Percentiles rank a stretch among this genome's conserved stretches.
Conservation (phyloP, 2,888 invertebrate species). For the Agrochola circellaris region DNA sequence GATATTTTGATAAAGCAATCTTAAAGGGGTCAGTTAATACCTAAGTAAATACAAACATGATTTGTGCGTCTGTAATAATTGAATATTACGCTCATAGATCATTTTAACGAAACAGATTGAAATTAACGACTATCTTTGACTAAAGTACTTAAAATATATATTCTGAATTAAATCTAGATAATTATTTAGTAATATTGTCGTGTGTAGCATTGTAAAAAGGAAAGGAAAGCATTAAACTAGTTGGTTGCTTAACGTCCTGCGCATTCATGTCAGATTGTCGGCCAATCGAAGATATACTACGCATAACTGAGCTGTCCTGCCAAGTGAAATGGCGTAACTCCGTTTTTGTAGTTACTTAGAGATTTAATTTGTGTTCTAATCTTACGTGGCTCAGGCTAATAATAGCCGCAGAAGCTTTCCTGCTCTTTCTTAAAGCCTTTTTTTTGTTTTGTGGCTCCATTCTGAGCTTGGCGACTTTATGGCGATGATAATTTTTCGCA, state of each 20-base stretch:
- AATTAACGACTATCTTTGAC: conserved; percentile 10
- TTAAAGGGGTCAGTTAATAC: not conserved
- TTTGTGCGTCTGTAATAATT: not conserved
- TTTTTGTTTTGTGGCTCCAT: not conserved
- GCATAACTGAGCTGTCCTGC: not conserved
- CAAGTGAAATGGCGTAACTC: conserved; percentile 1
- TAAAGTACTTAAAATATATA: not conserved
- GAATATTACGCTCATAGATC: conserved; percentile 16
- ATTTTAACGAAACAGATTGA: not conserved
- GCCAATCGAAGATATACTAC: conserved; percentile 20
- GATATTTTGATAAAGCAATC: conserved; percentile 8
- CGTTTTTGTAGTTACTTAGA: not conserved
- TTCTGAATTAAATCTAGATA: not conserved
- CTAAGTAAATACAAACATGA: not conserved
- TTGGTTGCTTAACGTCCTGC: conserved; percentile 34
- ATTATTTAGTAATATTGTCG: conserved; percentile 16
- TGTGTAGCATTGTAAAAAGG: conserved; percentile 26
- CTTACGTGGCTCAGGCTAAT: not conserved
- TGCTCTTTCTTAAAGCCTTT: not conserved
- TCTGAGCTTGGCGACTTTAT: not conserved
- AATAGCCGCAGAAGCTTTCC: not conserved
- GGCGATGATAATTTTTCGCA: not conserved
- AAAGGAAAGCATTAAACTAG: conserved; percentile 38
- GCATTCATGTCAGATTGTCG: conserved; percentile 14
- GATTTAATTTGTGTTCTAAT: not conserved